Percentiles rank a stretch among this genome's conserved stretches.
These are phyloP conservation scores for Entomobrya multifasciata DNA, from an alignment of 2,888 invertebrate genomes.

Conservation along the genomic window DNA sequence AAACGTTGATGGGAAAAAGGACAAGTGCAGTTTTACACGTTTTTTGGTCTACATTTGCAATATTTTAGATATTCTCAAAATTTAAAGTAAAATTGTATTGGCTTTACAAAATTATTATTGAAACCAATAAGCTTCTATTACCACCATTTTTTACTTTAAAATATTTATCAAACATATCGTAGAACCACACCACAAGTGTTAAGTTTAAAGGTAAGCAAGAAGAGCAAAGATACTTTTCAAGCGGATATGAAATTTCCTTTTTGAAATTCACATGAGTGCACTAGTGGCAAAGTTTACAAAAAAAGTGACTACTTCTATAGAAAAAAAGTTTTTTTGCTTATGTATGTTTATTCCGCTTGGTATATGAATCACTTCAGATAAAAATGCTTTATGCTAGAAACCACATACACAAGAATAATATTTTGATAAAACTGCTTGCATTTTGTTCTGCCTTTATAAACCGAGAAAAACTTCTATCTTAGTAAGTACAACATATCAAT, in stretches of 20 bases:
- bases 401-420: conserved; percentile 41
- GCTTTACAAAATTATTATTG: background rate
- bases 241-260: conserved; percentile 61
- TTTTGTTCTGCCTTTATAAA: conserved; percentile 22
- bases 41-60: no score
- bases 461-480: background rate
- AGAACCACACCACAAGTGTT: background rate
- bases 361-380: background rate
- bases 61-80: background rate
- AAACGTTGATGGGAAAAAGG: conserved; percentile 20
- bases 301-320: background rate
- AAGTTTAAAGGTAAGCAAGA: background rate
- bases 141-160: background rate
- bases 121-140: background rate
- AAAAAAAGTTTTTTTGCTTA: background rate
- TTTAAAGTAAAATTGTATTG: conserved; percentile 14
- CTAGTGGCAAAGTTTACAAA: conserved; percentile 23
- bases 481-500: background rate
- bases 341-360: background rate
- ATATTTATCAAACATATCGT: background rate
- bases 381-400: no score
- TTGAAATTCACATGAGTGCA: conserved; percentile 36
- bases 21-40: conserved; percentile 21
- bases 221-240: background rate
- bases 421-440: conserved; percentile 51